These are phyloP conservation scores for Threskiornis aethiopicus DNA, from an alignment of 2,797 vertebrate species.

Conservation along the genomic window DNA sequence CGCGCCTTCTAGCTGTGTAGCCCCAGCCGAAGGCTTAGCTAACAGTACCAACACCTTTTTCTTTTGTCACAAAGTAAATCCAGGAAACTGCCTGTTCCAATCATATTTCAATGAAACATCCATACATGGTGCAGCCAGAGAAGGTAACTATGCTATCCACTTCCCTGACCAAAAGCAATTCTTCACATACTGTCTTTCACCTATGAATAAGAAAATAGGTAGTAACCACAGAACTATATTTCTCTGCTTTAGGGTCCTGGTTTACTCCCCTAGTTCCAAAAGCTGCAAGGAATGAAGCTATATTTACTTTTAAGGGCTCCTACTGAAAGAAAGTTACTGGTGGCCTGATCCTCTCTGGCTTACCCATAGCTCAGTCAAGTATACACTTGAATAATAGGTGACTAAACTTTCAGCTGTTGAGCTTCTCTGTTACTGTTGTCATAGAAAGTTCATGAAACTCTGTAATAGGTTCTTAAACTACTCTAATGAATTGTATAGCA, in stretches of 20 bases:
- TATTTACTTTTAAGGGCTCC: not conserved
- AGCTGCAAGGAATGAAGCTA: not conserved
- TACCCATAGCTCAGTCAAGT: not conserved
- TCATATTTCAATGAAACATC: not conserved
- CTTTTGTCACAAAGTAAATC: not conserved
- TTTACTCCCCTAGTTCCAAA: not conserved
- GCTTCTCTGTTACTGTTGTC: not conserved
- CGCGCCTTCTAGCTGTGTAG: too few relatives aligned
- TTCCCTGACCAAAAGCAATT: not conserved
- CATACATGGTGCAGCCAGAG: not conserved
- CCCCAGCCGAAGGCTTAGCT: too few relatives aligned
- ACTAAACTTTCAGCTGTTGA: not conserved
- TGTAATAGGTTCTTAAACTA: not conserved
- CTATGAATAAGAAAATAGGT: not conserved
- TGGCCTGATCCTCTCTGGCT: not conserved
- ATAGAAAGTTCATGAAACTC: not conserved
- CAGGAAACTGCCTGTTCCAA: not conserved
- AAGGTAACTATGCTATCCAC: not conserved
- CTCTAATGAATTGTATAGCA: not conserved
- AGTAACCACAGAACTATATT: not conserved
- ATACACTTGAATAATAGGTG: not conserved
- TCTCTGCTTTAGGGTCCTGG: not conserved
- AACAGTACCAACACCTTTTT: not conserved
- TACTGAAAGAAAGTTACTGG: not conserved
- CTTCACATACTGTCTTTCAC: not conserved